Evolutionary conservation across 2,888 invertebrate genomes (phyloP).

Genomic region (Anoplius nigerrimus): DNA sequence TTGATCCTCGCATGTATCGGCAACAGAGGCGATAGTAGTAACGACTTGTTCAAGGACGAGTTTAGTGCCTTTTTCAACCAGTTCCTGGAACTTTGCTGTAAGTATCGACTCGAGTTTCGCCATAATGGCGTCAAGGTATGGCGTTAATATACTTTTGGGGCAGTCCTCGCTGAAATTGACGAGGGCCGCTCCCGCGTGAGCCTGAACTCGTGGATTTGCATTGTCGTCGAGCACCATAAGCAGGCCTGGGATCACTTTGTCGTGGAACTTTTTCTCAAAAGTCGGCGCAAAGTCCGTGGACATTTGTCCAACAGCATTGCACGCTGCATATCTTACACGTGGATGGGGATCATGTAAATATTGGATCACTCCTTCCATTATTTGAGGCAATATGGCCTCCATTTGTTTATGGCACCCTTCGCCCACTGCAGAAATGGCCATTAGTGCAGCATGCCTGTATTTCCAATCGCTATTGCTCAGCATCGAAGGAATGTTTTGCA

Average conservation of each 20-base stretch:
- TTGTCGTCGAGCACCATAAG: constrained; percentile 92
- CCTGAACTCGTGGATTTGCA: constrained; percentile 92
- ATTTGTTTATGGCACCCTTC: constrained; percentile 99
- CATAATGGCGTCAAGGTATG: constrained; percentile 94
- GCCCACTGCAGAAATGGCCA: constrained; percentile 98
- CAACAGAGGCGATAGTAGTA: constrained; percentile 98
- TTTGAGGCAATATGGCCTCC: constrained; percentile 94
- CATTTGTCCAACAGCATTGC: constrained; percentile 99
- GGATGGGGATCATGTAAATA: constrained; percentile 92
- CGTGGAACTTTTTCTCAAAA: constrained; percentile 98
- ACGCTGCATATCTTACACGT: constrained; percentile 96
- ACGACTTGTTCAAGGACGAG: constrained; percentile 96
- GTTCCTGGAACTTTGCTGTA: constrained; percentile 94
- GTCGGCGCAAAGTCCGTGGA: constrained; percentile 97
- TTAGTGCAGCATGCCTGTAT: constrained; percentile 96
- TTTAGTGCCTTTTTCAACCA: constrained; percentile 95
- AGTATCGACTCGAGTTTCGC: constrained; percentile 92
- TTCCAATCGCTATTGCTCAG: constrained; percentile 89
- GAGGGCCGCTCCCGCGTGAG: constrained; percentile 92
- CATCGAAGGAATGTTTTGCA: constrained; percentile 91
- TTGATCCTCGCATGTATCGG: constrained; percentile 97
- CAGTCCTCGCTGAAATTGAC: constrained; percentile 99
- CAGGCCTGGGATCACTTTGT: constrained; percentile 94
- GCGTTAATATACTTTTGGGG: constrained; percentile 93
- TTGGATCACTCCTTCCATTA: constrained; percentile 92